Evolutionary conservation across 2,113 vertebrate genomes (phyloP).

Genomic region (Pygathrix nemaeus): DNA sequence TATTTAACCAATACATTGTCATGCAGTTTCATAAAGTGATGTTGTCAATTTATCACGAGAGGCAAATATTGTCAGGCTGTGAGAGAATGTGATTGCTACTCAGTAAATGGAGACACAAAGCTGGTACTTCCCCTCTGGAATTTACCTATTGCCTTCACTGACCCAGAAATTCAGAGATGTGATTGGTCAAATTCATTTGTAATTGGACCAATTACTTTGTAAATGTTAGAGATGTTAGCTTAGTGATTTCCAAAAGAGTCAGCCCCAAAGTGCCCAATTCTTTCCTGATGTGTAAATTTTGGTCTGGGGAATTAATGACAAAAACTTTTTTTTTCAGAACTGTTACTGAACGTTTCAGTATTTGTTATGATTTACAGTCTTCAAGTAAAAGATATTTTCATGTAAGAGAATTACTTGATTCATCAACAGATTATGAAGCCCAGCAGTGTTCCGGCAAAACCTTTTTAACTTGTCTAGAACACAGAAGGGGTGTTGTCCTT

Average conservation of each 20-base stretch:
- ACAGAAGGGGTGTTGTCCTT: background rate
- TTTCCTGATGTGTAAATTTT: background rate
- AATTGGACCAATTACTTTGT: background rate
- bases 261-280: background rate
- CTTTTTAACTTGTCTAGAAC: background rate
- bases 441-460: background rate
- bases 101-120: background rate
- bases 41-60: background rate
- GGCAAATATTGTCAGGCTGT: background rate
- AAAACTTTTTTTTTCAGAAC: background rate
- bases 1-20: constrained; percentile 15
- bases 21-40: background rate
- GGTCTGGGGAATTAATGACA: background rate
- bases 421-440: background rate
- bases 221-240: background rate
- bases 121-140: background rate
- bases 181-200: background rate
- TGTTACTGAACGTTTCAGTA: background rate
- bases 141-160: background rate
- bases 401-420: background rate
- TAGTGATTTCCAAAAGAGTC: background rate
- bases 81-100: background rate
- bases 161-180: background rate
- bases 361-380: constrained; percentile 12
- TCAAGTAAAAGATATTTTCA: background rate